Conservation (phyloP, 1,140 invertebrate species). For the Monomorium pharaonis region DNA sequence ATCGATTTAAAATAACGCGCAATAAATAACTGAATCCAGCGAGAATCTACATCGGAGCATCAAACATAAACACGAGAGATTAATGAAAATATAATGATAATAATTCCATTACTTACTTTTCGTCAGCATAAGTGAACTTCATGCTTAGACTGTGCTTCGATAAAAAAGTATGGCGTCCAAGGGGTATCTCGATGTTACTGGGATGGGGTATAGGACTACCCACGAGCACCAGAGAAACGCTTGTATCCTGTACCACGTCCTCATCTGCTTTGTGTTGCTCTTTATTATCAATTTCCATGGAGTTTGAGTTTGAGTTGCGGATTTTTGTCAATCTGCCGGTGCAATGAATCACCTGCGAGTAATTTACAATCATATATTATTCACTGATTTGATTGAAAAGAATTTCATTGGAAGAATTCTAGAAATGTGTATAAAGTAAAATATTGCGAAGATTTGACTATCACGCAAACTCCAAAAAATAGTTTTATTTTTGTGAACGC, state of each 20-base stretch:
- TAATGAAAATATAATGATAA: background rate
- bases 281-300: constrained; percentile 38
- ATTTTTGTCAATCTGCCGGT: constrained; percentile 90
- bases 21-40: background rate
- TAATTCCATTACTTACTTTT: constrained; percentile 90
- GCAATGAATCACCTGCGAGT: constrained; percentile 93
- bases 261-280: constrained; percentile 56
- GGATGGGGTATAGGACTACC: constrained; percentile 96
- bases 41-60: background rate
- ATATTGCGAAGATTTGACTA: background rate
- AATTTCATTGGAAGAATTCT: background rate
- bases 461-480: background rate
- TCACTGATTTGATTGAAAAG: background rate
- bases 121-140: constrained; percentile 97
- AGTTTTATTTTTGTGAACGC: background rate
- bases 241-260: constrained; percentile 66
- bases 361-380: background rate
- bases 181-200: constrained; percentile 95
- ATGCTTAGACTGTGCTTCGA: constrained; percentile 96
- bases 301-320: constrained; percentile 74
- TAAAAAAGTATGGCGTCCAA: constrained; percentile 95
- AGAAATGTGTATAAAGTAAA: background rate
- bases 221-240: constrained; percentile 90
- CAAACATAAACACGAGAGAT: constrained; percentile 32
- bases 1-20: background rate